Conservation (phyloP, 2,113 vertebrate genomes). For the Peromyscus maniculatus region DNA sequence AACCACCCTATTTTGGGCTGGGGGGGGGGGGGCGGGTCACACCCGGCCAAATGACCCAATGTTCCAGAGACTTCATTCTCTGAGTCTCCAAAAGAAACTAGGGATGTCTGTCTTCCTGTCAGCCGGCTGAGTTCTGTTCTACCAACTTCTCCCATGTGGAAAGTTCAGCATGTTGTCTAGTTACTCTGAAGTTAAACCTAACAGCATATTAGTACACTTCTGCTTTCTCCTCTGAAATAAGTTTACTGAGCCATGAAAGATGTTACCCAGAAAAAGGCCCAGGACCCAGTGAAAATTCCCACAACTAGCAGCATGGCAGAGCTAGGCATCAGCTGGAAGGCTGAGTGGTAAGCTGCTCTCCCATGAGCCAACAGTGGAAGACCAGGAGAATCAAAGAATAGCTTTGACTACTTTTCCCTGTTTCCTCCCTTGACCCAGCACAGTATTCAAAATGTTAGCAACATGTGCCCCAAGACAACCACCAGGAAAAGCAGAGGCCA, state of each 20-base stretch:
- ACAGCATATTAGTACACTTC: neutral
- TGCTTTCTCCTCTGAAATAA: neutral
- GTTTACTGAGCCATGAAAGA: neutral
- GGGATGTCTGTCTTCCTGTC: neutral
- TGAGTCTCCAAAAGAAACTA: neutral
- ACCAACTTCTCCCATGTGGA: neutral
- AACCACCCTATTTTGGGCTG: accelerated
- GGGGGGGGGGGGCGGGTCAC: neutral
- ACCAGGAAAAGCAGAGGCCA: neutral
- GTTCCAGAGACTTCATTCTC: too few relatives aligned
- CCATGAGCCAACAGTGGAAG: neutral
- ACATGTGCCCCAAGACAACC: neutral
- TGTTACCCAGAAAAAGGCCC: neutral
- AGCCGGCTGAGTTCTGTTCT: neutral
- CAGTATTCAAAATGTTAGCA: neutral
- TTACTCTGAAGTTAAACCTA: neutral
- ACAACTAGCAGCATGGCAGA: neutral
- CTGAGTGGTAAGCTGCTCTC: neutral
- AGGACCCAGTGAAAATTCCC: neutral
- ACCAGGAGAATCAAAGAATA: neutral
- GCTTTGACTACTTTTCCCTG: neutral
- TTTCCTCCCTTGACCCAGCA: neutral
- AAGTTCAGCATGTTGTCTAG: neutral
- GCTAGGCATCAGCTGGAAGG: neutral
- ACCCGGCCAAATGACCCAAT: neutral